Evolutionary conservation across 1,140 invertebrate genomes (phyloP).

Genomic region (Heliconius eleuchia): DNA sequence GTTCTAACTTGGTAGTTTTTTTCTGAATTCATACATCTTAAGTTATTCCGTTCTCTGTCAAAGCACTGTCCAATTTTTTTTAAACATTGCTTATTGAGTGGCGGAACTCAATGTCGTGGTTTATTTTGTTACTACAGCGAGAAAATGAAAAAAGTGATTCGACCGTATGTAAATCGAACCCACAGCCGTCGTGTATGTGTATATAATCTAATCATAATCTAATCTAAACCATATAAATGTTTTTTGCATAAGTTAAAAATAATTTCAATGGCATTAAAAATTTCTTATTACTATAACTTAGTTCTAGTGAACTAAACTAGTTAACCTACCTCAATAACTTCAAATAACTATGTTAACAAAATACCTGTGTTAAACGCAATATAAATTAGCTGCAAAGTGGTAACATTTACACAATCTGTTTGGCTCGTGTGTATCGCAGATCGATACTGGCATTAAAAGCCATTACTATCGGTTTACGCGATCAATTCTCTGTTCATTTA

Average conservation of each 20-base stretch:
- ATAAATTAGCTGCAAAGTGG: slow-evolving; percentile 36
- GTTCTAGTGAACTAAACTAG: not conserved
- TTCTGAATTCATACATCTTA: too few relatives aligned
- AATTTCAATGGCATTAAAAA: not conserved
- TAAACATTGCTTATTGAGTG: too few relatives aligned
- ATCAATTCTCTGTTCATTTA: slow-evolving; percentile 42
- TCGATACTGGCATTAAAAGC: slow-evolving; percentile 45
- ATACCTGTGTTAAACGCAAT: slow-evolving; percentile 17
- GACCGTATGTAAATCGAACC: too few relatives aligned
- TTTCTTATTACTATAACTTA: not conserved
- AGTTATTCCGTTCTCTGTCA: too few relatives aligned
- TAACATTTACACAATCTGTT: slow-evolving; percentile 43
- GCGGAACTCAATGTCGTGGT: not conserved
- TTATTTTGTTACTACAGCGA: not conserved
- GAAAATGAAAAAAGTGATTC: too few relatives aligned
- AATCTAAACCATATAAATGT: too few relatives aligned
- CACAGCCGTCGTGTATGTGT: too few relatives aligned
- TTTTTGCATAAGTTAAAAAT: too few relatives aligned
- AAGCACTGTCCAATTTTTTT: too few relatives aligned
- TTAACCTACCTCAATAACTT: not conserved
- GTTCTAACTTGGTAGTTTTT: too few relatives aligned
- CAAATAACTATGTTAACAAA: slow-evolving; percentile 7
- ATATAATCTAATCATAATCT: too few relatives aligned
- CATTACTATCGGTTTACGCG: slow-evolving; percentile 42
- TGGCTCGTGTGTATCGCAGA: slow-evolving; percentile 41